Base-by-base conservation (phyloP, 2,797 vertebrate species). In the Botia kubotai region DNA sequence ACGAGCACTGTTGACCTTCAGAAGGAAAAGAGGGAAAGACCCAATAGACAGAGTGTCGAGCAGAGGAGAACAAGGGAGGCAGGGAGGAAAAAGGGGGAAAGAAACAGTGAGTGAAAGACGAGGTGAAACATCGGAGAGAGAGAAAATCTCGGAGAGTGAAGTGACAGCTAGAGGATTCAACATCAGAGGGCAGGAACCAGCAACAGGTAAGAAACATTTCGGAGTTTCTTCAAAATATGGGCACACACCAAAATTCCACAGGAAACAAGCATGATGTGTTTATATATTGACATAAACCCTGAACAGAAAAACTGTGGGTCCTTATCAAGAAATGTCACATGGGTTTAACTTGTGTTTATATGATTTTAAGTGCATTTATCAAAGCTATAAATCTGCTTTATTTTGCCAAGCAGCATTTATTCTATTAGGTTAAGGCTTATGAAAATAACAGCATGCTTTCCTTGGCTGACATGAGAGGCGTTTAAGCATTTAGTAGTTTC, bases 151-250 rank as follows among this genome's bases (percentile, higher is more conserved):
- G 87, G 72, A 74, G 58, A 79, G 70, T 46, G 48, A 84, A 81
- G 78, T 77, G 80, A 82, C 72, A 82, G 76, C 72, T 68, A 57
- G 74, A 78, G 68, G 57, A 83, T 68, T 60, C 80, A 92, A 89
- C 88, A 90, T 87, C 92, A 90, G 87, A 93, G 92, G 89, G 89
- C 90, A 93, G 92, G 91, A 92, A 93, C 89, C 91, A 91, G 88
- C 89, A 89, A 87, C 91, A 94, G 93, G 94, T 95, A 94, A 93
- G 93, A 87, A 68, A 74, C 50, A 79, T n/a, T 75, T 58, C 74
- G 83, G 88, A 46, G n/a, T 48, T 43, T 10, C 43, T 46, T 46
- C 43, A 46, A 11, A 10, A 46, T 46, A 46, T 46, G 43, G 10
- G 8, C 43, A 46, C 43, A 46, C 43, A 46, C 43, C 10, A 46